phyloP scores from a whole-genome alignment of 2,888 invertebrate genomes.

The Beris chalybata region DNA sequence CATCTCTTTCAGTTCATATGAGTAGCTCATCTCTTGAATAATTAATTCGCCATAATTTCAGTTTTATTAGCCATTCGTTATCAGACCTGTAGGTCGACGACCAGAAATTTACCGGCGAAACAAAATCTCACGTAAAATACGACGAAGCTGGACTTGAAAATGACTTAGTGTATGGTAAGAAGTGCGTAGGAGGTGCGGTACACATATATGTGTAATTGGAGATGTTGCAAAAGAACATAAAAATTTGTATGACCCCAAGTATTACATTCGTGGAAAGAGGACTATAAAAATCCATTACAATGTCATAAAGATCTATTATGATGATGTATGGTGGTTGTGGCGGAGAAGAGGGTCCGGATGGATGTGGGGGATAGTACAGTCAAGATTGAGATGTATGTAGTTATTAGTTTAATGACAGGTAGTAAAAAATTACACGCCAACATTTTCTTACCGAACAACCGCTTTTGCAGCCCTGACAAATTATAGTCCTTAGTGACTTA shows the following conservation, averaged over 20 bases:
- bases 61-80: conserved; percentile 34
- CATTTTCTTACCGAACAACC: too few relatives aligned
- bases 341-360: conserved; percentile 14
- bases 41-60: conserved; percentile 39
- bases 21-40: conserved; percentile 35
- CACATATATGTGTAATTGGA: not conserved
- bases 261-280: conserved; percentile 4
- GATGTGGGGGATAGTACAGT: not conserved
- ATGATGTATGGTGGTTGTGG: conserved; percentile 38
- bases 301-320: conserved; percentile 43
- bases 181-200: conserved; percentile 18
- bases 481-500: too few relatives aligned
- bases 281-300: conserved; percentile 42
- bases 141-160: not conserved
- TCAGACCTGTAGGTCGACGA: conserved; percentile 27
- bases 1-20: conserved; percentile 25
- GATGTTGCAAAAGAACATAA: conserved; percentile 20
- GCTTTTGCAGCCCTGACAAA: too few relatives aligned
- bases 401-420: too few relatives aligned
- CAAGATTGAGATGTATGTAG: too few relatives aligned
- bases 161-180: not conserved
- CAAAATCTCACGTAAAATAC: conserved; percentile 29
- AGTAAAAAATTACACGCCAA: too few relatives aligned
- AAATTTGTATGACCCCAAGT: conserved; percentile 17
- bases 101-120: conserved; percentile 20